A percentile compares a stretch with the other conserved stretches of the same genome.
Evolutionary conservation across 1,140 invertebrate species (phyloP).

Genomic region (Heliconius himera): DNA sequence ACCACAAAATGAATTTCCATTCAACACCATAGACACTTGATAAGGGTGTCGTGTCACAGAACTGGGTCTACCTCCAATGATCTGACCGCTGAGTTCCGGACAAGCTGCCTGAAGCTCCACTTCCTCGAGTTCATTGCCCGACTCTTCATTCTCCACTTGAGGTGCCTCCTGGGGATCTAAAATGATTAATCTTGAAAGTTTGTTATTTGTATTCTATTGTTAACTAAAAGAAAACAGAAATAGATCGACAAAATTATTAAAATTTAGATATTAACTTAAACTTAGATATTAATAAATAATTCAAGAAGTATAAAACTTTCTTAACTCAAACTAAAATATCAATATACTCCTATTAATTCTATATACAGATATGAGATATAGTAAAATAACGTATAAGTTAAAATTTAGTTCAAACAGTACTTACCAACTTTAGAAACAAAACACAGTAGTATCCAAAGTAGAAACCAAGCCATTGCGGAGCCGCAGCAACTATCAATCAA

Average conservation of each 20-base stretch:
- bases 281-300: no score
- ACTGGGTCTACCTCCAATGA: conserved; percentile 70
- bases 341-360: no score
- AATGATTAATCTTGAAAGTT: conserved; percentile 21
- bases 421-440: conserved; percentile 47
- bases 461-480: conserved; percentile 44
- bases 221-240: not conserved
- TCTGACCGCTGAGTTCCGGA: conserved; percentile 73
- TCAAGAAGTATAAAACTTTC: no score
- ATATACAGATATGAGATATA: no score
- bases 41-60: conserved; percentile 70
- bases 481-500: conserved; percentile 37
- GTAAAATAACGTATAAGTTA: not conserved
- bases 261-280: no score
- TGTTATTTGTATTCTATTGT: not conserved
- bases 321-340: no score
- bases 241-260: no score
- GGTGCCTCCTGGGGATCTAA: conserved; percentile 64
- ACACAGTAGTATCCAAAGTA: conserved; percentile 42
- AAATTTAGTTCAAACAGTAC: conserved; percentile 30
- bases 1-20: conserved; percentile 74
- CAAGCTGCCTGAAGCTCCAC: conserved; percentile 61
- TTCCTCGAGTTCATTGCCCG: conserved; percentile 49
- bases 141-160: conserved; percentile 46
- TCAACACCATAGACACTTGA: conserved; percentile 74